A percentile compares a stretch with the other conserved stretches of the same genome.
phyloP scores from a whole-genome alignment of 2,113 vertebrate genomes.

The Larimichthys crocea region DNA sequence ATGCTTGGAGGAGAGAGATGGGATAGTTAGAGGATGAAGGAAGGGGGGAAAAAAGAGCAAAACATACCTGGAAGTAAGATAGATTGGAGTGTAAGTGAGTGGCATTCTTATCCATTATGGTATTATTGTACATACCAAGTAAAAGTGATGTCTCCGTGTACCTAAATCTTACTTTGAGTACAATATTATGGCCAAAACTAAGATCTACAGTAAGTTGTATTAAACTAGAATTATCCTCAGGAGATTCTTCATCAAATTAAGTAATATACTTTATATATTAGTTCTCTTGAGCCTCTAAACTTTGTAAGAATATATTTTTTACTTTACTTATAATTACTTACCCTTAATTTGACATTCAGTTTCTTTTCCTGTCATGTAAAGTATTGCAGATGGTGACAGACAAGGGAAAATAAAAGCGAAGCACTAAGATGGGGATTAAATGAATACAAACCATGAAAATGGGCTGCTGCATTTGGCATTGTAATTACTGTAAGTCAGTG shows the following conservation, averaged over 20 bases:
- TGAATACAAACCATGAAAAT: slow-evolving; percentile 54
- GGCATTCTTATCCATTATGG: background rate
- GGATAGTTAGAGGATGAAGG: background rate
- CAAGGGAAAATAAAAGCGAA: slow-evolving; percentile 27
- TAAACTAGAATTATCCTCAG: background rate
- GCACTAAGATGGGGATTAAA: slow-evolving; percentile 41
- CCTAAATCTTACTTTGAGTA: background rate
- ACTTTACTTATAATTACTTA: too few relatives aligned
- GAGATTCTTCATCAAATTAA: too few relatives aligned
- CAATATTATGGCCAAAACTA: background rate
- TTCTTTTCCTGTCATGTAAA: background rate
- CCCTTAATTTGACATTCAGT: background rate
- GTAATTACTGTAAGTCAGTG: slow-evolving; percentile 69
- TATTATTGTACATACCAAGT: background rate
- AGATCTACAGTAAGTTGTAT: background rate
- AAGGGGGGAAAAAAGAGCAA: background rate
- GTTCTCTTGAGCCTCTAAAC: too few relatives aligned
- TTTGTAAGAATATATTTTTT: background rate
- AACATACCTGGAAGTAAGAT: slow-evolving; percentile 4
- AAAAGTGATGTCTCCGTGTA: too few relatives aligned
- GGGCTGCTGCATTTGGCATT: slow-evolving; percentile 51
- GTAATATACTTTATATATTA: too few relatives aligned
- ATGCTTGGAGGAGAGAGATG: slow-evolving; percentile 8
- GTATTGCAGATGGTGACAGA: background rate
- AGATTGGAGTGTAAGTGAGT: background rate